phyloP scores from a whole-genome alignment of 92 coral and sea anemone genomes.

The Meandrina meandrites region DNA sequence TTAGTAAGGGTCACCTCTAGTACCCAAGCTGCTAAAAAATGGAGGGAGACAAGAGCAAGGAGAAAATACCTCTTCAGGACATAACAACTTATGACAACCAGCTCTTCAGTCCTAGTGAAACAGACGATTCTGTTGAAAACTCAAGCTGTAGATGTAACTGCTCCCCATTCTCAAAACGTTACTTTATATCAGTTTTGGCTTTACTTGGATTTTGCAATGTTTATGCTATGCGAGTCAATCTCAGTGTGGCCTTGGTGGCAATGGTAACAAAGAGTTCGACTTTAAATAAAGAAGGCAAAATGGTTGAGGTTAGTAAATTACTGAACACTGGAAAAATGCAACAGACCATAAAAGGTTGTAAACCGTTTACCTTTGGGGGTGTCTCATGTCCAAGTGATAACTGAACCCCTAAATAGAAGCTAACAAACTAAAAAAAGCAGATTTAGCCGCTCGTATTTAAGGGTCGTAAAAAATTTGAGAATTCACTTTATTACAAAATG shows the following conservation, averaged over 20 bases:
- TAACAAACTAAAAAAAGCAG: no score
- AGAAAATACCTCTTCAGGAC: constrained; percentile 24
- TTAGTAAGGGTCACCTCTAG: neutral
- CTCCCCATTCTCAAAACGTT: constrained; percentile 65
- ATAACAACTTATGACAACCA: constrained; percentile 23
- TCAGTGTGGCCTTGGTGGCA: constrained; percentile 96
- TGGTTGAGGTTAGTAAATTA: constrained; percentile 46
- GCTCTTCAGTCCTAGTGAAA: neutral
- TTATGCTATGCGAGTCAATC: constrained; percentile 89
- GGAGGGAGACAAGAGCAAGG: constrained; percentile 22
- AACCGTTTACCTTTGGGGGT: no score
- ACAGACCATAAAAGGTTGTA: no score
- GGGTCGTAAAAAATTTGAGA: no score
- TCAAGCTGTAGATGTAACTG: neutral
- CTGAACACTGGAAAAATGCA: neutral
- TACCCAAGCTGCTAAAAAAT: neutral
- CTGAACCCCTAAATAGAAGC: no score
- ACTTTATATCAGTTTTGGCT: constrained; percentile 74
- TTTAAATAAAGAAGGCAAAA: constrained; percentile 43
- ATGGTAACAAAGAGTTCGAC: constrained; percentile 85
- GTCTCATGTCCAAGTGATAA: no score
- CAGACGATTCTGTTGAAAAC: neutral
- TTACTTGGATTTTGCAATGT: constrained; percentile 95
- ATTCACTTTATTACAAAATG: no score
- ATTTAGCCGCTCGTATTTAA: no score